Evolutionary conservation across 2,113 vertebrate species (phyloP), one percentile per base, ranked within the genome.

Genomic region (Pangasianodon hypophthalmus): DNA sequence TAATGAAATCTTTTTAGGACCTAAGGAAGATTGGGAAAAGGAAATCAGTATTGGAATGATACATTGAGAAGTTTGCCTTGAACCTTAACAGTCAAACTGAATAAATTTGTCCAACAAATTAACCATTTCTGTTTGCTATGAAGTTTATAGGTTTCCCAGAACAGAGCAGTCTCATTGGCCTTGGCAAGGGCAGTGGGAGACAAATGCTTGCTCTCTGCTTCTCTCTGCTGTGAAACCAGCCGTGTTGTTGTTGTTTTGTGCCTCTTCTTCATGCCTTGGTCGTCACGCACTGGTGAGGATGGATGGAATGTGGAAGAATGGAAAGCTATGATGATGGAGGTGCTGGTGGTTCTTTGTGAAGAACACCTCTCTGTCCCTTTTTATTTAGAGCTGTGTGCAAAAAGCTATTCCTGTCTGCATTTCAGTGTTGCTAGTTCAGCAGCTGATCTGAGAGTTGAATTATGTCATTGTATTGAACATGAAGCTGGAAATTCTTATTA

Each of bases 261-360:
- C 67, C 85, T 84, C 6, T 79, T 71, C 82, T 91, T 92, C 90
- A 91, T 87, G 86, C 91, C 79, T 88, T 92, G 89, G 85, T 89
- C 56, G 88, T 92, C 92, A 92, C 73, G 77, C 90, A 87, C 85
- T 46, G 56, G 52, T 80, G 90, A 87, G 81, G 79, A 60, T 85
- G 88, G 88, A 87, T 84, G 84, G 87, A 86, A 88, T 90, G 86
- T 90, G 77, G 91, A 91, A 88, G 88, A 81, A 37, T 58, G 80
- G 89, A 89, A 90, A 81, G 87, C 84, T 82, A 64, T 89, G 88
- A 60, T 88, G 91, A 92, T 90, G 87, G 92, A 90, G 88, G 80
- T 81, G 85, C 87, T 88, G 89, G 67, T 90, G 89, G 92, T 86
- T 87, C 87, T 87, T 84, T 80, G 84, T 82, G 62, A 90, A 79